These are phyloP conservation scores for Neoniphon sammara DNA, from an alignment of 2,797 vertebrate species.

Conservation along the genomic window DNA sequence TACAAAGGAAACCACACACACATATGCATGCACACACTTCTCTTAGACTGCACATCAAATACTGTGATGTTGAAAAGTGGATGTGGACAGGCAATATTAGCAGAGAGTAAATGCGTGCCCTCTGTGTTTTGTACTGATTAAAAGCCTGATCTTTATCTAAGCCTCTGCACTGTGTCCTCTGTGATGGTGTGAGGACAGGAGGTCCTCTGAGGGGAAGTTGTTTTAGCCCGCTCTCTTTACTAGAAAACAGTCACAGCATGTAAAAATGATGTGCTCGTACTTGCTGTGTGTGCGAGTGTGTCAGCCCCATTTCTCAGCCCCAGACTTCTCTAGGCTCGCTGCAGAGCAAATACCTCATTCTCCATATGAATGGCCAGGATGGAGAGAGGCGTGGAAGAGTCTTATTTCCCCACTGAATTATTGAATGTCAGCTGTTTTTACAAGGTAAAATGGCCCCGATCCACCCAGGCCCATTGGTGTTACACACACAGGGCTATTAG, in stretches of 20 bases:
- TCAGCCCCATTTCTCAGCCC: not conserved
- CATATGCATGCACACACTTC: not conserved
- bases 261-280: not conserved
- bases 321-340: constrained; percentile 1
- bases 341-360: constrained; percentile 50
- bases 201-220: not conserved
- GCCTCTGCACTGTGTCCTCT: not conserved
- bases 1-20: not conserved
- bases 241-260: constrained; percentile 4
- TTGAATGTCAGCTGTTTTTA: constrained; percentile 52
- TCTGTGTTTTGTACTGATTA: not conserved
- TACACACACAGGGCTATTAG: constrained; percentile 9
- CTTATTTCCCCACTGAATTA: constrained; percentile 23
- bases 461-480: not conserved
- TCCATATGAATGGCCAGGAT: constrained; percentile 46
- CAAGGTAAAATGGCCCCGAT: constrained; percentile 1
- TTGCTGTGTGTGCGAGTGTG: not conserved
- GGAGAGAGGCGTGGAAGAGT: constrained; percentile 11
- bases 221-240: not conserved
- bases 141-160: not conserved
- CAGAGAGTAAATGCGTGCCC: not conserved
- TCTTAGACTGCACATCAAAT: not conserved
- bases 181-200: not conserved
- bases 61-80: not conserved
- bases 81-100: not conserved